phyloP scores from a whole-genome alignment of 1,140 invertebrate genomes.

The Drosophila malerkotliana region DNA sequence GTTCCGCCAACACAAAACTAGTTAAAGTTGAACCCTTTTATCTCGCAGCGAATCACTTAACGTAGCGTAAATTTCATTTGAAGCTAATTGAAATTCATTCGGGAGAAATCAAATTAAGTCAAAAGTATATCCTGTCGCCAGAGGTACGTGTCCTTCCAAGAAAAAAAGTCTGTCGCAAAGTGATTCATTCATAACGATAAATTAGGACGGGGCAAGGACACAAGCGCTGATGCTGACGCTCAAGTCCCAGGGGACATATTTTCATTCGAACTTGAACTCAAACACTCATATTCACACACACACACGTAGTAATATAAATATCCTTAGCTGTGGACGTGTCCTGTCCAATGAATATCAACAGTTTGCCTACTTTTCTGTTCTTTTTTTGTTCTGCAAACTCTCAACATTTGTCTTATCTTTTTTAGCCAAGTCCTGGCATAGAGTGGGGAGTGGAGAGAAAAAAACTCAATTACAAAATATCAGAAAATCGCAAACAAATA shows the following conservation, averaged over 20 bases:
- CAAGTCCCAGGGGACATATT: constrained; percentile 54
- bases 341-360: constrained; percentile 50
- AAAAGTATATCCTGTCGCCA: constrained; percentile 71
- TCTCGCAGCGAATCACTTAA: constrained; percentile 47
- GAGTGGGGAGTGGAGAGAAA: constrained; percentile 13
- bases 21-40: constrained; percentile 40
- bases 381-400: not conserved
- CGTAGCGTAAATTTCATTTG: constrained; percentile 73
- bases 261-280: constrained; percentile 56
- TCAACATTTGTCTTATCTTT: constrained; percentile 31
- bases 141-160: constrained; percentile 56
- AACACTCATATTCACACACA: constrained; percentile 8
- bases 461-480: constrained; percentile 79
- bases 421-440: constrained; percentile 22
- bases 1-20: not conserved
- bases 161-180: constrained; percentile 56
- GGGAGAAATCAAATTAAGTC: constrained; percentile 78
- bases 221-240: constrained; percentile 4
- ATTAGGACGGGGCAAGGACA: constrained; percentile 57
- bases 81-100: constrained; percentile 81
- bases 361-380: constrained; percentile 30
- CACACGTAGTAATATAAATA: constrained; percentile 47
- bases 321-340: constrained; percentile 60
- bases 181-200: constrained; percentile 81
- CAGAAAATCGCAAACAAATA: constrained; percentile 78